Evolutionary conservation across 2,113 vertebrate species (phyloP).

Genomic region (Oncorhynchus nerka): DNA sequence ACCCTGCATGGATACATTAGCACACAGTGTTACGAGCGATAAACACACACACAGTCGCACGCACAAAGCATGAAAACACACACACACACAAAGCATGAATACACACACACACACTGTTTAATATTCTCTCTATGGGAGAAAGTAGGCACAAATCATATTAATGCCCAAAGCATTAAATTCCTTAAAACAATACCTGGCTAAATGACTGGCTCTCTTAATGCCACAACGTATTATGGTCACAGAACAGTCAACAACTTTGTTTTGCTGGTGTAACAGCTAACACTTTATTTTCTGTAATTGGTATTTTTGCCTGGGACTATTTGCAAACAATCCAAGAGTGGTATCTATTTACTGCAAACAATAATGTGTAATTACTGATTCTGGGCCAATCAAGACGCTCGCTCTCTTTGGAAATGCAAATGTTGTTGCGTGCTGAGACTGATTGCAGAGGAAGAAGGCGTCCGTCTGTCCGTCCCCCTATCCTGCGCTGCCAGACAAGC

Average conservation of each 20-base stretch:
- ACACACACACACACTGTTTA: too few relatives aligned
- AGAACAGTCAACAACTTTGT: conserved; percentile 47
- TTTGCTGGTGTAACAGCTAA: conserved; percentile 55
- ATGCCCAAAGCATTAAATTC: too few relatives aligned
- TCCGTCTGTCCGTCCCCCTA: conserved; percentile 52
- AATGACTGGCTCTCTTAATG: not conserved
- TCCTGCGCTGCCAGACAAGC: conserved; percentile 67
- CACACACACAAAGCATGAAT: not conserved
- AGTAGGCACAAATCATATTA: too few relatives aligned
- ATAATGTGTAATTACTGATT: conserved; percentile 78
- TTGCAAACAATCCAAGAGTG: conserved; percentile 77
- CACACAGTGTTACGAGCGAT: not conserved
- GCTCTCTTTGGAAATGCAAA: conserved; percentile 77
- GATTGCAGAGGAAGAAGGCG: conserved; percentile 70
- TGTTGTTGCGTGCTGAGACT: conserved; percentile 66
- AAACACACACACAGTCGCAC: not conserved
- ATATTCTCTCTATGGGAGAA: too few relatives aligned
- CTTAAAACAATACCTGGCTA: not conserved
- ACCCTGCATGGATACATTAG: conserved; percentile 72
- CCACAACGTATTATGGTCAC: conserved; percentile 26
- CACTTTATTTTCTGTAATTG: conserved; percentile 67
- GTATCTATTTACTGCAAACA: conserved; percentile 79
- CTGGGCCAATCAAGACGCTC: conserved; percentile 74
- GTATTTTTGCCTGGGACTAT: conserved; percentile 59
- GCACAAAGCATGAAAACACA: not conserved